Conservation (phyloP, 2,113 vertebrate species). For the Falcunculus frontatus region DNA sequence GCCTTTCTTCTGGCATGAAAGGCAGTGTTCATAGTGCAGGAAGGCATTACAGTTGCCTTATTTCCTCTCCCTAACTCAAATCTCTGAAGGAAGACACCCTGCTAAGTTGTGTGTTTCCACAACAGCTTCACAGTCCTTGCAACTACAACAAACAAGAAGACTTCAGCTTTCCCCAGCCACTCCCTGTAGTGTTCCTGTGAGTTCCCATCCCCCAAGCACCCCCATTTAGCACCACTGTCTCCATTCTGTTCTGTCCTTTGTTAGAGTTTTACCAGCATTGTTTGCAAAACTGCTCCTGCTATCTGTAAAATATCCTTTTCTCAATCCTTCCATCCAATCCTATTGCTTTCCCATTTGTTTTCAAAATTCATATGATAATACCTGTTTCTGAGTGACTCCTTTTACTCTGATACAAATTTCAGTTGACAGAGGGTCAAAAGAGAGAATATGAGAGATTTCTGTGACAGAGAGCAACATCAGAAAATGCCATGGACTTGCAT, state of each 20-base stretch:
- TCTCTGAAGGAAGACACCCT: not conserved
- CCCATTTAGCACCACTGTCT: not conserved
- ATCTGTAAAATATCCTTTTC: not conserved
- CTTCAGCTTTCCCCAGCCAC: not conserved
- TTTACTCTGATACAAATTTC: not conserved
- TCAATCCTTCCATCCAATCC: not conserved
- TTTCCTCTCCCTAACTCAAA: not conserved
- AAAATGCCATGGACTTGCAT: not conserved
- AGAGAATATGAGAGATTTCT: not conserved
- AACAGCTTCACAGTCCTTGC: not conserved
- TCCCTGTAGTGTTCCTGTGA: not conserved
- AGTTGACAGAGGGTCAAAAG: not conserved
- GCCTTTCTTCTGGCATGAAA: not conserved
- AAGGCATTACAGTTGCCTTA: not conserved
- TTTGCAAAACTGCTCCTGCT: not conserved
- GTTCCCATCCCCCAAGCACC: accelerated
- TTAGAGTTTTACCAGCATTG: not conserved
- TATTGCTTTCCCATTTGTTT: not conserved
- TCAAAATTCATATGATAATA: not conserved
- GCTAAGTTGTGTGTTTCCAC: not conserved
- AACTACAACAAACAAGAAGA: not conserved
- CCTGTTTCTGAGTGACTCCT: not conserved
- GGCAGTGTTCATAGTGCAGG: not conserved
- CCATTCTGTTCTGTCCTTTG: not conserved
- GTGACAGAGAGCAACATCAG: not conserved